phyloP scores from a whole-genome alignment of 92 coral and sea anemone species.

The Zoanthus solanderi region DNA sequence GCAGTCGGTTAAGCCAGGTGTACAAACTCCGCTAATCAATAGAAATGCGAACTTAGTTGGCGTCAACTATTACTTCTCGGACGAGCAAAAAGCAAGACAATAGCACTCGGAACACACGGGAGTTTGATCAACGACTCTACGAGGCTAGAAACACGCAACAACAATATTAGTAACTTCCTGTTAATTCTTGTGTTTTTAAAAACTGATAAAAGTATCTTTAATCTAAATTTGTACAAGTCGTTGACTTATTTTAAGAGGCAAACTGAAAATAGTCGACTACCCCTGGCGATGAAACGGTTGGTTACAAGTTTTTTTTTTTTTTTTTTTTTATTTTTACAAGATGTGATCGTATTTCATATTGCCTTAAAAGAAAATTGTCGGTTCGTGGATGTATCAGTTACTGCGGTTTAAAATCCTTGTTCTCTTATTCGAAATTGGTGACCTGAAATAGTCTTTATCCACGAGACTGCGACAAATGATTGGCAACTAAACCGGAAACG shows the following conservation, averaged over 20 bases:
- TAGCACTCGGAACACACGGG: not conserved
- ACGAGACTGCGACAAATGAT: constrained; percentile 35
- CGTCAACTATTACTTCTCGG: not conserved
- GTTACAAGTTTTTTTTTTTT: not conserved
- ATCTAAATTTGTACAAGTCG: not conserved
- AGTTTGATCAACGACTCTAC: not conserved
- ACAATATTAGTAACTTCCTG: not conserved
- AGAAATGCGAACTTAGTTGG: not conserved
- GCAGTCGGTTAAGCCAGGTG: not conserved
- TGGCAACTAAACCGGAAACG: constrained; percentile 31
- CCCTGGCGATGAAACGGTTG: not conserved
- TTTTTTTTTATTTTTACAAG: no score
- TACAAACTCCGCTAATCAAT: not conserved
- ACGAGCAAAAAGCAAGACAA: not conserved
- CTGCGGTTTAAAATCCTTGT: constrained; percentile 18
- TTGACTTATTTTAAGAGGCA: not conserved
- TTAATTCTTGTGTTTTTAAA: not conserved
- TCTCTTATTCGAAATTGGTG: not conserved
- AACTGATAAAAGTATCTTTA: not conserved
- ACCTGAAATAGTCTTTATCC: not conserved
- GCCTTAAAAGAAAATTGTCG: constrained; percentile 7
- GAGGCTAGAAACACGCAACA: constrained; percentile 12
- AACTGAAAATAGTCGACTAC: not conserved
- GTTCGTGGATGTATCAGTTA: constrained; percentile 5
- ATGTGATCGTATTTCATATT: constrained; percentile 2